Evolutionary conservation across 2,113 vertebrate species (phyloP).

Genomic region (Petrocephalus microphthalmus): DNA sequence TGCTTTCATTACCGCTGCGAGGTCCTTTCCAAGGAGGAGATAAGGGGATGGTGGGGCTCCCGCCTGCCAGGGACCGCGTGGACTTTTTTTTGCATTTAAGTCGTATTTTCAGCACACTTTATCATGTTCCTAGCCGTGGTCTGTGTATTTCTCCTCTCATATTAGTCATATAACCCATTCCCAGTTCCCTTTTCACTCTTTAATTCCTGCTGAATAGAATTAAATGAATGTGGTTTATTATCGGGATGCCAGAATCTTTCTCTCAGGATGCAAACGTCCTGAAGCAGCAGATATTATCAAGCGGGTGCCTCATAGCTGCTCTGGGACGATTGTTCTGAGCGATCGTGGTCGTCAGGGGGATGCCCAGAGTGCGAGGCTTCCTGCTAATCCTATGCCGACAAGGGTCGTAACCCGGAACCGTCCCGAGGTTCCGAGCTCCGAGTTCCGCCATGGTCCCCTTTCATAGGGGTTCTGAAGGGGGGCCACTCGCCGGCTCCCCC

Average conservation of each 20-base stretch:
- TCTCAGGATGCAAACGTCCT: not conserved
- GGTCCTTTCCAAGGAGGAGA: constrained; percentile 6
- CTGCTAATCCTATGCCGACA: not conserved
- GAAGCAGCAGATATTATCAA: not conserved
- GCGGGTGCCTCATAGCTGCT: not conserved
- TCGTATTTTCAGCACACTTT: not conserved
- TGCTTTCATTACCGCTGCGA: constrained; percentile 25
- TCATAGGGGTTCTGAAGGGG: not conserved
- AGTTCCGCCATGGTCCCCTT: not conserved
- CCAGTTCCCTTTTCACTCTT: not conserved
- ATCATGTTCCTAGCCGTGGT: not conserved
- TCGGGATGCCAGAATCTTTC: not conserved
- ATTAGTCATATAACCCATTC: not conserved
- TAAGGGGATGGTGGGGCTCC: not conserved
- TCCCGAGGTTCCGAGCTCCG: not conserved
- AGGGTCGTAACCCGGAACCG: not conserved
- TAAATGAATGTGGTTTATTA: not conserved
- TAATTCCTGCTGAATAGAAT: not conserved
- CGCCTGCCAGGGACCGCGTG: not conserved
- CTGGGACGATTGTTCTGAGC: too few relatives aligned
- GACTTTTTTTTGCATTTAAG: not conserved
- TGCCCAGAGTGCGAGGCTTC: not conserved
- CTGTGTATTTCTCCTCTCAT: not conserved
- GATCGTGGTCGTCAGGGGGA: not conserved
- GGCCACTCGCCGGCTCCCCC: not conserved